Evolutionary conservation across 2,113 vertebrate species (phyloP), one percentile per base, ranked within the genome.

Genomic region (Myrmophylax atrothorax): DNA sequence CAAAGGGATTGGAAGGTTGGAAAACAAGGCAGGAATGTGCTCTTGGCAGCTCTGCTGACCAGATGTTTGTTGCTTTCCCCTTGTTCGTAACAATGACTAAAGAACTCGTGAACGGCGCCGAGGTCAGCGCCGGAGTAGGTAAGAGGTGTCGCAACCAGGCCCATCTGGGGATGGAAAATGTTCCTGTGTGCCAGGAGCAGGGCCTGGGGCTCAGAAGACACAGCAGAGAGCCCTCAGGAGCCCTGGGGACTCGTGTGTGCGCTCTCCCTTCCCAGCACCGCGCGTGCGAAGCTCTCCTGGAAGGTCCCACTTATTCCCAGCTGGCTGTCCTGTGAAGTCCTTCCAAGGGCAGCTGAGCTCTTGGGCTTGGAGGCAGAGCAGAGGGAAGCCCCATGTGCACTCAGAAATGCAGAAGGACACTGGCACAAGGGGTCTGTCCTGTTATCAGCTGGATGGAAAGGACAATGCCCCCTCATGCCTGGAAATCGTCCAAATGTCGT

Each of bases 51-150:
- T 95, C 92, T 97, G 95, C 80, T 78, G 70, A 95, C 96, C 97
- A 97, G 97, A 97, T 97, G 97, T 97, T 96, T 96, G 90, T 93
- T 96, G 92, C 92, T 95, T 66, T 95, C 84, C 63, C 62, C 92
- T 96, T 70, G 38, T 63, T 90, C 93, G 95, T 74, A 84, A 94
- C 87, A 92, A 95, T 93, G 96, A 96, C 95, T 94, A 94, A 96
- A 97, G 93, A 90, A 89, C 95, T 96, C 86, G 67, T 94, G 94
- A 94, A 96, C 91, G 74, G 90, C 35, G 82, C 86, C 68, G 9
- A 94, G 91, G 94, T 94, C 96, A 96, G 88, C 80, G 64, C 14
- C 12, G 86, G 95, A 96, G 77, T 95, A 96, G 96, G 95, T 96
- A 96, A 97, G 96, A 97, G 91, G 96, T 95, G 90, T 96, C 75